These are phyloP conservation scores for Turritopsis rubra DNA, from an alignment of 30 jellyfish, hydroid and myxozoan genomes.

Conservation along the genomic window DNA sequence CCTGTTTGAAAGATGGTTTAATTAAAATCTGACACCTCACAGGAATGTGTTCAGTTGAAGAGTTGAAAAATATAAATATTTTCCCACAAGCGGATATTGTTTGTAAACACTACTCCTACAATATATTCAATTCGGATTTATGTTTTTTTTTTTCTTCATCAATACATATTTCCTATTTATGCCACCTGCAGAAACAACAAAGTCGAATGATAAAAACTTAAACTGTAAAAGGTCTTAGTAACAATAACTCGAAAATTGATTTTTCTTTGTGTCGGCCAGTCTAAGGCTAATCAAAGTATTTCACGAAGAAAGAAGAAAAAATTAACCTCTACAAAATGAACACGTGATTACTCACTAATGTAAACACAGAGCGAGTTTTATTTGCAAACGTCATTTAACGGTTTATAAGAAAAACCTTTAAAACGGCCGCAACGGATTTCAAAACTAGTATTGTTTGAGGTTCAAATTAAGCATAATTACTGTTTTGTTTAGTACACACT, in stretches of 20 bases:
- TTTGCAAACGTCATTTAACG: not conserved
- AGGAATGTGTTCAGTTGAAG: not conserved
- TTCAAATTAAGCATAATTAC: not conserved
- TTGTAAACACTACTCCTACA: not conserved
- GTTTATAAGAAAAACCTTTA: not conserved
- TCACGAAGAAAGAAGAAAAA: not conserved
- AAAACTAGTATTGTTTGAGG: not conserved
- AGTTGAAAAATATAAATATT: not conserved
- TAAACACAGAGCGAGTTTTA: not conserved
- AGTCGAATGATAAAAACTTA: not conserved
- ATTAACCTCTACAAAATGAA: not conserved
- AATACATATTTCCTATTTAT: not conserved
- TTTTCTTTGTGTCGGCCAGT: not conserved
- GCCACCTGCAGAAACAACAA: not conserved
- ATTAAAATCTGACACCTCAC: not conserved
- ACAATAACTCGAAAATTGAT: not conserved
- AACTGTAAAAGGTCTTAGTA: not conserved
- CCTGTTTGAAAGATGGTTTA: not conserved
- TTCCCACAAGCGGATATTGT: not conserved
- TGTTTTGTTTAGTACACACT: not conserved
- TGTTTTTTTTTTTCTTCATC: not conserved
- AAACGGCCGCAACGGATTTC: not conserved
- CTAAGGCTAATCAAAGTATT: not conserved
- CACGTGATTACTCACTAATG: not conserved
- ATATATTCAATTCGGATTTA: not conserved